A percentile compares a stretch with the other conserved stretches of the same genome.
phyloP scores from a whole-genome alignment of 2,888 invertebrate species.

The Amiota mariae region DNA sequence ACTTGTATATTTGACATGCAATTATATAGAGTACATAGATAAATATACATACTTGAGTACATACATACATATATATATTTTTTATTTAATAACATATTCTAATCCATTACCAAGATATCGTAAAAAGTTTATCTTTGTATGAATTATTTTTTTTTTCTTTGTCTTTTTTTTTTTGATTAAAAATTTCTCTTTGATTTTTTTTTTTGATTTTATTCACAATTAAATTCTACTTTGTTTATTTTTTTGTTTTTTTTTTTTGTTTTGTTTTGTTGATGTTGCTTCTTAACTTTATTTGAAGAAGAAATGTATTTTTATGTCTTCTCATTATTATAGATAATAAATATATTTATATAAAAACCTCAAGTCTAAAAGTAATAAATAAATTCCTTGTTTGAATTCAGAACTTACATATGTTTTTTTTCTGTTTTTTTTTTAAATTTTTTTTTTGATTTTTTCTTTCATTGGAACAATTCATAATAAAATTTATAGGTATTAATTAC shows the following conservation, averaged over 20 bases:
- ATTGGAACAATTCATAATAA: too few relatives aligned
- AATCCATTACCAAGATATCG: neutral
- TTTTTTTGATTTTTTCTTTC: too few relatives aligned
- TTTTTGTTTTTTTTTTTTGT: slow-evolving; percentile 34
- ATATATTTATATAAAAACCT: slow-evolving; percentile 55
- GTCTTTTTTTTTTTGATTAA: slow-evolving; percentile 60
- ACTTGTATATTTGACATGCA: slow-evolving; percentile 9
- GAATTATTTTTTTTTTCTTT: slow-evolving; percentile 43
- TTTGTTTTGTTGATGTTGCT: slow-evolving; percentile 32
- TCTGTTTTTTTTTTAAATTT: neutral
- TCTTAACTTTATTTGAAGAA: slow-evolving; percentile 44
- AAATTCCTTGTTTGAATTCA: slow-evolving; percentile 61
- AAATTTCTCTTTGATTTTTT: slow-evolving; percentile 56
- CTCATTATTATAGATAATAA: slow-evolving; percentile 32
- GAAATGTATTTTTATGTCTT: slow-evolving; percentile 48
- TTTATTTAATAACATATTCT: slow-evolving; percentile 16
- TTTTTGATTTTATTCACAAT: slow-evolving; percentile 38
- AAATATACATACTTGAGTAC: too few relatives aligned
- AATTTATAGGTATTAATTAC: too few relatives aligned
- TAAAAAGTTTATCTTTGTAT: neutral
- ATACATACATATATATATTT: too few relatives aligned
- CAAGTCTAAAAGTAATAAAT: slow-evolving; percentile 66
- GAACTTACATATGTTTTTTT: slow-evolving; percentile 22
- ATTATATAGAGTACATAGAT: too few relatives aligned
- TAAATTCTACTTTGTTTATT: neutral